phyloP scores from a whole-genome alignment of 2,113 vertebrate species.

The Formicarius rufipectus region DNA sequence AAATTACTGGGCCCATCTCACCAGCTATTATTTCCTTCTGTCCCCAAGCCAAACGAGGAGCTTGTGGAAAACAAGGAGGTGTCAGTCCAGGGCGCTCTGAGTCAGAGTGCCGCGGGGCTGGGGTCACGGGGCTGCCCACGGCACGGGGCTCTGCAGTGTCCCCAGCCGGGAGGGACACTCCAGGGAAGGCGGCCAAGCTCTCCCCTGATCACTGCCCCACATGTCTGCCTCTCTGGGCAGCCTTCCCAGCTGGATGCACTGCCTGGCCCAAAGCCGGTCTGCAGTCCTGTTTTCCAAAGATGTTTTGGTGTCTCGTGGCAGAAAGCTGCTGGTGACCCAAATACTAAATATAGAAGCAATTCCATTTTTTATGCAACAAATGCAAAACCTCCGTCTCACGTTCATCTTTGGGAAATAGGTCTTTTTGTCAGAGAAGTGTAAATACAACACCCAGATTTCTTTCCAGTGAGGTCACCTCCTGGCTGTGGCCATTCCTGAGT shows the following conservation, averaged over 20 bases:
- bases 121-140: neutral
- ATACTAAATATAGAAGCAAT: slow-evolving; percentile 28
- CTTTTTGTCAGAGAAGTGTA: neutral
- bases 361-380: neutral
- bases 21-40: slow-evolving; percentile 41
- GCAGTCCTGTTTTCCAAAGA: neutral
- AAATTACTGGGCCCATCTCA: neutral
- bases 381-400: fast-evolving
- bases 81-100: neutral
- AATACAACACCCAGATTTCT: neutral
- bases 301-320: neutral
- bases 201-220: neutral
- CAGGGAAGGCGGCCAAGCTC: fast-evolving
- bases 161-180: neutral
- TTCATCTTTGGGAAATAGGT: neutral
- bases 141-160: neutral
- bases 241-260: neutral
- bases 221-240: neutral
- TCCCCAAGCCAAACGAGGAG: neutral
- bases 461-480: slow-evolving; percentile 5
- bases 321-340: slow-evolving; percentile 17
- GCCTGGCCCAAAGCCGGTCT: neutral
- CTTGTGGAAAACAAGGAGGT: slow-evolving; percentile 18
- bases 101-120: neutral
- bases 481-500: neutral